Evolutionary conservation across 2,113 vertebrate species (phyloP).

Genomic region (Channa argus): DNA sequence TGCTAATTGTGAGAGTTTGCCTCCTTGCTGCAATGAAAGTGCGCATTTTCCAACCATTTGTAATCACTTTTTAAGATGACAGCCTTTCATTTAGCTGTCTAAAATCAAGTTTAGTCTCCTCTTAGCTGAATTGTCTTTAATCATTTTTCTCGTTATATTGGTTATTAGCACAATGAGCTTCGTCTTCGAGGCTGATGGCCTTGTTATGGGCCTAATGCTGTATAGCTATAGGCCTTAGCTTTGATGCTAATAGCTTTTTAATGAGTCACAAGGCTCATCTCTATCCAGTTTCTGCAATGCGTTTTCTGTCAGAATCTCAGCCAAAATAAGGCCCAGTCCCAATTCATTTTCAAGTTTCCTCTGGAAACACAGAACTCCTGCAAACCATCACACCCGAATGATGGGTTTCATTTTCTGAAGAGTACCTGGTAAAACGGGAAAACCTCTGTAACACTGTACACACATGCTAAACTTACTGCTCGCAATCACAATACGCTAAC

Average conservation of each 20-base stretch:
- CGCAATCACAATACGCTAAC: too few species aligned
- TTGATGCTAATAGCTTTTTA: conserved; percentile 62
- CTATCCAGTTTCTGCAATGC: conserved; percentile 16
- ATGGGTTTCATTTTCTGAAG: too few species aligned
- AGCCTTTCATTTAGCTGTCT: not conserved
- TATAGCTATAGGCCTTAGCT: conserved; percentile 12
- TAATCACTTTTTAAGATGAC: not conserved
- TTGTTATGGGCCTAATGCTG: conserved; percentile 26
- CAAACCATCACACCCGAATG: too few species aligned
- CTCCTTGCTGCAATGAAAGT: not conserved
- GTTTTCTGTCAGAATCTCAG: conserved; percentile 9
- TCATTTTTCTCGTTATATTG: not conserved
- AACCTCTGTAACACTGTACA: too few species aligned
- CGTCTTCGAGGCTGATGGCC: conserved; percentile 10
- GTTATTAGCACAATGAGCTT: conserved; percentile 23
- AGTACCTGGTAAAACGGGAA: too few species aligned
- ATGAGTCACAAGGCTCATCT: conserved; percentile 57
- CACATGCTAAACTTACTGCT: too few species aligned
- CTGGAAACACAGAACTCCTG: too few species aligned
- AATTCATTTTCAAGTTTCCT: too few species aligned
- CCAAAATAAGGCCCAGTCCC: conserved; percentile 3
- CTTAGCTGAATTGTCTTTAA: not conserved
- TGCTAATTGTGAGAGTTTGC: not conserved
- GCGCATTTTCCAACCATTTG: not conserved
- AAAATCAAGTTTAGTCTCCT: not conserved